phyloP scores from a whole-genome alignment of 2,797 vertebrate species.

The Sebastes aleutianus region DNA sequence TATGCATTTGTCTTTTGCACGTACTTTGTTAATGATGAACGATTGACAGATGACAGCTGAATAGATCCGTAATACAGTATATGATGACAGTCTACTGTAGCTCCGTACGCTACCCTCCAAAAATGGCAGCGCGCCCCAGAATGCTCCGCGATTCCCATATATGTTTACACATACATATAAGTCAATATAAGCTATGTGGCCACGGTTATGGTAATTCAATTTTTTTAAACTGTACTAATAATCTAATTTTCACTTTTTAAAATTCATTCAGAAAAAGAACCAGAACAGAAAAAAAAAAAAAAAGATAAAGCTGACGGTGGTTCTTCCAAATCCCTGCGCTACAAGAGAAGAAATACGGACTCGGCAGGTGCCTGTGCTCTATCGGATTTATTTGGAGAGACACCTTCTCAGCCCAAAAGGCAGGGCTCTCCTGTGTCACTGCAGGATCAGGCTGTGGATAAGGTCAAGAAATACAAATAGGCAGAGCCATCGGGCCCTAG shows the following conservation, averaged over 20 bases:
- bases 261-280: neutral
- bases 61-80: too few relatives aligned
- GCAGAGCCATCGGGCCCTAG: neutral
- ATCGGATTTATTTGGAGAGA: constrained; percentile 36
- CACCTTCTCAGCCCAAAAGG: constrained; percentile 22
- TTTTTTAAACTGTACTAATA: neutral
- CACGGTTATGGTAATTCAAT: neutral
- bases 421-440: neutral
- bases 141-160: too few relatives aligned
- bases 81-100: too few relatives aligned
- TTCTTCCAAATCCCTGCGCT: neutral
- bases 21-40: too few relatives aligned
- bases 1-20: too few relatives aligned
- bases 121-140: too few relatives aligned
- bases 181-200: neutral
- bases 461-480: constrained; percentile 35
- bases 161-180: neutral
- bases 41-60: too few relatives aligned
- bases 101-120: too few relatives aligned
- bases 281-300: neutral
- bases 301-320: neutral
- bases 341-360: constrained; percentile 1
- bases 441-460: constrained; percentile 11
- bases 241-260: neutral
- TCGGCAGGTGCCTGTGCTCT: constrained; percentile 36